Evolutionary conservation across 64 coral and sea anemone genomes (phyloP), one percentile per base, ranked within the genome.

Genomic region (Stylophora pistillata): DNA sequence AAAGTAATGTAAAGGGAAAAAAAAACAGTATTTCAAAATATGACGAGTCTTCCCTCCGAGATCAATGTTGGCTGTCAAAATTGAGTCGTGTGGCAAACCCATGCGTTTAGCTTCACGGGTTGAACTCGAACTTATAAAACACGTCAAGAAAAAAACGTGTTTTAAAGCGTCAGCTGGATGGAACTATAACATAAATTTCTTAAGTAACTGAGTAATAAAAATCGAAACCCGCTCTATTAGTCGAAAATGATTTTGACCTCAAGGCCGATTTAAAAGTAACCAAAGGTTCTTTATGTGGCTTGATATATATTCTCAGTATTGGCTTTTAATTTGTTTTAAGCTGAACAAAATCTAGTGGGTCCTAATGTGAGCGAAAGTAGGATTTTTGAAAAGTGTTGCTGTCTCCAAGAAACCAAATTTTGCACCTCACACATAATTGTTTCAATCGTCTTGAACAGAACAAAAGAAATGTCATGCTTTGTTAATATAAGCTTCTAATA

Each of bases 221-320:
- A 26, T 68, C 64, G 64, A 68, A 68, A n/a, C 26, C 64, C 10
- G 1, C 64, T 68, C n/a, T 26, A n/a, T 6, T 21, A 7, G 64
- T 9, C 26, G 13, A 68, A 7, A 26, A 25, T 11, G 23, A 7
- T 26, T 12, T 68, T 68, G 23, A 68, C 10, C 23, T 5, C 0
- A n/a, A 68, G 11, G 21, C 21, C n/a, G 17, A n/a, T 68, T 7
- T 21, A 68, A 68, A 68, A 10, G 64, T 27, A 26, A n/a, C 20
- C 10, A 68, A 26, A 7, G 12, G 23, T 68, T 68, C 21, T 26
- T 5, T 25, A 60, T 61, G 47, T 69, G 26, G 32, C 25, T 5
- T 15, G 58, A 9, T 53, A 53, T 23, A 84, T 52, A 69, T 84
- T 83, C 31, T 41, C 60, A 53, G 65, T 84, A 84, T 84, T 84